A percentile compares a stretch with the other conserved stretches of the same genome.
Evolutionary conservation across 2,888 invertebrate species (phyloP).

Genomic region (Ochropacha duplaris): DNA sequence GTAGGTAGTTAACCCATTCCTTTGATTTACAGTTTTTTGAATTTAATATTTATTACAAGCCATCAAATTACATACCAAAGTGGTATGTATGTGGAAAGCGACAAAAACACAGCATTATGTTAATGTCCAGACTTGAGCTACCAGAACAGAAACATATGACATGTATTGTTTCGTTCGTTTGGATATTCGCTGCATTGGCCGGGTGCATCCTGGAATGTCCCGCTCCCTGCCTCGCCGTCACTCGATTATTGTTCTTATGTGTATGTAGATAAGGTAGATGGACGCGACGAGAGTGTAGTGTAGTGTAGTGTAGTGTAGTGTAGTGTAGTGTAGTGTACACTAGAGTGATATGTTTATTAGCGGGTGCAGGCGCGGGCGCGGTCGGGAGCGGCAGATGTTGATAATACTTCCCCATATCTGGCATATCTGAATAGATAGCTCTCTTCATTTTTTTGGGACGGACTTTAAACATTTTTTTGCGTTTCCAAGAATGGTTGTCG

Average conservation of each 20-base stretch:
- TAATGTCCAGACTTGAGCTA: neutral
- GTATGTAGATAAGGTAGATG: neutral
- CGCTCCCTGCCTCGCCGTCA: neutral
- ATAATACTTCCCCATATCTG: slow-evolving; percentile 52
- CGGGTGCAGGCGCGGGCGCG: slow-evolving; percentile 34
- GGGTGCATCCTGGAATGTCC: slow-evolving; percentile 16
- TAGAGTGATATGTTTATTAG: slow-evolving; percentile 52
- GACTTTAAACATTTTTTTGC: slow-evolving; percentile 21
- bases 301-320: too few species aligned
- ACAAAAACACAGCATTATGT: neutral
- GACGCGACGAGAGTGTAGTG: neutral
- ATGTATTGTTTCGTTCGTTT: slow-evolving; percentile 1
- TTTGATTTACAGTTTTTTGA: too few species aligned
- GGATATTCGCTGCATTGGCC: slow-evolving; percentile 10
- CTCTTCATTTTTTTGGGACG: slow-evolving; percentile 56
- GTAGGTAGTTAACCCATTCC: too few species aligned
- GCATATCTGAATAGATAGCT: slow-evolving; percentile 68
- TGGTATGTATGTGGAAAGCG: neutral
- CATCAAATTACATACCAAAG: too few species aligned
- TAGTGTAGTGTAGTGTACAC: too few species aligned
- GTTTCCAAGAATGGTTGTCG: slow-evolving; percentile 34
- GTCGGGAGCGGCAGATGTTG: neutral
- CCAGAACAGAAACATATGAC: neutral
- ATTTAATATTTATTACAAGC: too few species aligned
- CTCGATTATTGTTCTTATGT: neutral